A percentile compares a stretch with the other conserved stretches of the same genome.
Conservation (phyloP, 1,140 invertebrate species). For the Amphibalanus amphitrite region DNA sequence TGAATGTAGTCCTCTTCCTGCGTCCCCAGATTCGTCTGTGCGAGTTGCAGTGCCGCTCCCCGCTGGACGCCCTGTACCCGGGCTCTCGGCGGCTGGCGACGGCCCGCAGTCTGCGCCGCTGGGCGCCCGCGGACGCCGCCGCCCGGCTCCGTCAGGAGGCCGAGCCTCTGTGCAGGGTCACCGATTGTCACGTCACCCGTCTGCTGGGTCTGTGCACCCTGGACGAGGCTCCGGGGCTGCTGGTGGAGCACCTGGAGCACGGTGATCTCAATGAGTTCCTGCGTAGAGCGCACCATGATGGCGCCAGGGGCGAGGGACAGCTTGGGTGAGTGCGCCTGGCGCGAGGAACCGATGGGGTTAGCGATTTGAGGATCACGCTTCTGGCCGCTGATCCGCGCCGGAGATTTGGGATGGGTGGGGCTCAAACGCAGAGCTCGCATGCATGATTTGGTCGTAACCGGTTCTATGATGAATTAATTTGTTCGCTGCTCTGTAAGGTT, state of each 20-base stretch:
- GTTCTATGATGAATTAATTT: no score
- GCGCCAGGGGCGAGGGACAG: slow-evolving; percentile 13
- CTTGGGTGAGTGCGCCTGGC: background rate
- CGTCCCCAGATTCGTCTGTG: background rate
- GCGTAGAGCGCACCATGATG: slow-evolving; percentile 13
- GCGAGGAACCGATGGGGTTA: no score
- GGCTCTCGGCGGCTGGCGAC: slow-evolving; percentile 3
- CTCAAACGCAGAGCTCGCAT: no score
- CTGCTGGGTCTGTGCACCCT: slow-evolving; percentile 64
- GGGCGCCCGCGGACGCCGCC: slow-evolving; percentile 4
- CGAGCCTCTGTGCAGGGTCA: slow-evolving; percentile 3
- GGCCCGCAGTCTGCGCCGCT: slow-evolving; percentile 9
- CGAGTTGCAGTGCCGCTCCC: background rate
- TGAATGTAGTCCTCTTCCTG: background rate
- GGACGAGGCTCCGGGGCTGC: slow-evolving; percentile 47
- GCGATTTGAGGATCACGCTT: no score
- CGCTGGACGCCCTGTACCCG: background rate
- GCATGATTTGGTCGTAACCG: no score
- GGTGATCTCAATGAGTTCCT: slow-evolving; percentile 55
- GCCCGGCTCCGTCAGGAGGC: slow-evolving; percentile 12
- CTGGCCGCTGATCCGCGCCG: no score
- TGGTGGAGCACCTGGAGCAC: slow-evolving; percentile 44
- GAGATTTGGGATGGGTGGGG: no score
- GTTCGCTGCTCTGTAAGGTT: no score
- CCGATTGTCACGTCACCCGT: slow-evolving; percentile 60